phyloP scores from a whole-genome alignment of 2,888 invertebrate genomes.

The Drosophila subsilvestris region DNA sequence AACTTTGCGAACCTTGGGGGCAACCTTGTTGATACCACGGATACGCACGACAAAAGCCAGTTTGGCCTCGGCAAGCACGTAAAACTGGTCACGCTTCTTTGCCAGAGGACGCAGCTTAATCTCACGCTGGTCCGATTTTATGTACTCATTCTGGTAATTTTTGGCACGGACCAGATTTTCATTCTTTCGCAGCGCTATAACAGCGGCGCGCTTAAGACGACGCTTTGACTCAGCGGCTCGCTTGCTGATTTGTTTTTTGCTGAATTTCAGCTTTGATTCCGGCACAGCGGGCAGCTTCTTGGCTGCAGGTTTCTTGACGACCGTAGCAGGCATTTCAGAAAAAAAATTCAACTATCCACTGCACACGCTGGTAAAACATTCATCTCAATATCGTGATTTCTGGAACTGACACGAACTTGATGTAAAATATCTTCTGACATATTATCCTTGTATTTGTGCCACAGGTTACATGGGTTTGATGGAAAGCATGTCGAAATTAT shows the following conservation, averaged over 20 bases:
- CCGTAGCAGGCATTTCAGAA: slow-evolving; percentile 82
- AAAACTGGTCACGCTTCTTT: slow-evolving; percentile 96
- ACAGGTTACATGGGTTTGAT: no score
- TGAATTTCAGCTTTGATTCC: slow-evolving; percentile 97
- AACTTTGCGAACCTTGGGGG: slow-evolving; percentile 95
- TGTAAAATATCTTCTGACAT: no score
- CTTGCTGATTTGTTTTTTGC: slow-evolving; percentile 92
- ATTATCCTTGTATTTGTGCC: no score
- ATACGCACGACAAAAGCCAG: slow-evolving; percentile 99
- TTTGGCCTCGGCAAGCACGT: slow-evolving; percentile 97
- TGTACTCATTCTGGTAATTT: slow-evolving; percentile 97
- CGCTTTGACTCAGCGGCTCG: slow-evolving; percentile 88
- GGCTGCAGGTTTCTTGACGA: slow-evolving; percentile 86
- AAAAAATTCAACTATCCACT: no score
- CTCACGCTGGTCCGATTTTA: slow-evolving; percentile 94
- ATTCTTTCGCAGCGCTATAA: slow-evolving; percentile 90
- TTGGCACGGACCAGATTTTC: slow-evolving; percentile 98
- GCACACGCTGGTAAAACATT: no score
- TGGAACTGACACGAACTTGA: no score
- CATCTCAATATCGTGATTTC: no score
- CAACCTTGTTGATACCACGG: slow-evolving; percentile 95
- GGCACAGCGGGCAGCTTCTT: slow-evolving; percentile 98
- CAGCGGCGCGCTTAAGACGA: slow-evolving; percentile 88
- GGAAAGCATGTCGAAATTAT: no score
- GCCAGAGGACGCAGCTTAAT: slow-evolving; percentile 95